Conservation (phyloP, 2,113 vertebrate species). For the Mohoua ochrocephala region DNA sequence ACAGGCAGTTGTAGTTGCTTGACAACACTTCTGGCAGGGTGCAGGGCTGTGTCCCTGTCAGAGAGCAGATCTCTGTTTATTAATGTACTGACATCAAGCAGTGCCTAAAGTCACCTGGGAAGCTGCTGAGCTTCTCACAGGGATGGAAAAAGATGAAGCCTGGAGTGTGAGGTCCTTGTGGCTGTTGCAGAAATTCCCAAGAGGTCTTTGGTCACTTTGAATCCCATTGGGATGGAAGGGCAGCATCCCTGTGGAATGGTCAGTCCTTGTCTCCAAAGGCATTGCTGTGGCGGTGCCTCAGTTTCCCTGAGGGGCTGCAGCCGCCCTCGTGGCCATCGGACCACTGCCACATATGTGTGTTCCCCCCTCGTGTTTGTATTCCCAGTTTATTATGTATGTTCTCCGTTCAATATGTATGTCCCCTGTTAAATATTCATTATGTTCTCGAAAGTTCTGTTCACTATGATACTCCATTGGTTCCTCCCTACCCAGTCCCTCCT, state of each 20-base stretch:
- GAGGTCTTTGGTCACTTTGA: not conserved
- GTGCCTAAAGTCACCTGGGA: not conserved
- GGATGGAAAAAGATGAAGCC: too few species aligned
- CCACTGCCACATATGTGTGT: too few species aligned
- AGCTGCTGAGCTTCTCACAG: not conserved
- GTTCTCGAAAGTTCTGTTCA: too few species aligned
- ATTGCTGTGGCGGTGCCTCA: too few species aligned
- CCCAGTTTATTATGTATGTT: too few species aligned
- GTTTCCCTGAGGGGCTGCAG: too few species aligned
- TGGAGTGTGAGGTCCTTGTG: not conserved
- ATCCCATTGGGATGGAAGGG: not conserved
- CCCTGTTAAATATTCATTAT: too few species aligned
- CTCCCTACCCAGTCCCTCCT: too few species aligned
- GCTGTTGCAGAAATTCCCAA: not conserved
- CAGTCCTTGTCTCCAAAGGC: not conserved
- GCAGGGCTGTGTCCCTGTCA: not conserved
- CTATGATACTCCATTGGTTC: too few species aligned
- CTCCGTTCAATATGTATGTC: too few species aligned
- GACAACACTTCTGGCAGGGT: conserved; percentile 34
- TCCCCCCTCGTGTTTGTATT: too few species aligned
- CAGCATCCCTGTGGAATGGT: not conserved
- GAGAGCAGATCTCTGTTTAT: not conserved
- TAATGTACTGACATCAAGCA: not conserved
- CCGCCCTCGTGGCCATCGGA: too few species aligned
- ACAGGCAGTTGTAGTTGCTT: conserved; percentile 22